phyloP scores from a whole-genome alignment of 2,113 vertebrate species.

The Rhinogobius similis region DNA sequence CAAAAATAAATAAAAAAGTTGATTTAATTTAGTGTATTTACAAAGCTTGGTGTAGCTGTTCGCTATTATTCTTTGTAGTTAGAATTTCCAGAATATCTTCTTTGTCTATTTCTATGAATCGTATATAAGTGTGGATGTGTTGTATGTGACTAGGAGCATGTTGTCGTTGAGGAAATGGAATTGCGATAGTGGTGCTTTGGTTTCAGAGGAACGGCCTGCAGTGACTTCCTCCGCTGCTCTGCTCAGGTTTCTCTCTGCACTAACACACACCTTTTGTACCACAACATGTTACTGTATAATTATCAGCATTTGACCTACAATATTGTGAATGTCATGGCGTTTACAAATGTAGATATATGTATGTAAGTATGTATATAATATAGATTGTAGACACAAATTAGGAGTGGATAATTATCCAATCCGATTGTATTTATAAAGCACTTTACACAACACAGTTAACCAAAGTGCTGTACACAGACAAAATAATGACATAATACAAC shows the following conservation, averaged over 20 bases:
- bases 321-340: no score
- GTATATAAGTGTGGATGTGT: conserved; percentile 41
- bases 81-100: neutral
- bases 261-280: conserved; percentile 13
- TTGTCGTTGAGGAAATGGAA: conserved; percentile 66
- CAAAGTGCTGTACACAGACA: no score
- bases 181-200: conserved; percentile 67
- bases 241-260: conserved; percentile 51
- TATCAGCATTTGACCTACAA: no score
- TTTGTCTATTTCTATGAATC: conserved; percentile 31
- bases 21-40: neutral
- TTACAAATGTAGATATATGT: no score
- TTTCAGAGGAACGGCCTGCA: conserved; percentile 63
- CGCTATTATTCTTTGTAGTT: neutral
- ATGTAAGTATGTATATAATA: no score
- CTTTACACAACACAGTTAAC: no score
- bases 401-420: no score
- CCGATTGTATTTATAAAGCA: no score
- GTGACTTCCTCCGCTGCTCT: conserved; percentile 64
- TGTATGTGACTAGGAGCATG: conserved; percentile 35
- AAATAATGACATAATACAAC: no score
- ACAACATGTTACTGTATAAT: no score
- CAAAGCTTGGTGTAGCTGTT: neutral
- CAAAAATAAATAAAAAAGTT: no score
- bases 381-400: no score